Evolutionary conservation across 1,140 invertebrate genomes (phyloP).

Genomic region (Listronotus bonariensis): DNA sequence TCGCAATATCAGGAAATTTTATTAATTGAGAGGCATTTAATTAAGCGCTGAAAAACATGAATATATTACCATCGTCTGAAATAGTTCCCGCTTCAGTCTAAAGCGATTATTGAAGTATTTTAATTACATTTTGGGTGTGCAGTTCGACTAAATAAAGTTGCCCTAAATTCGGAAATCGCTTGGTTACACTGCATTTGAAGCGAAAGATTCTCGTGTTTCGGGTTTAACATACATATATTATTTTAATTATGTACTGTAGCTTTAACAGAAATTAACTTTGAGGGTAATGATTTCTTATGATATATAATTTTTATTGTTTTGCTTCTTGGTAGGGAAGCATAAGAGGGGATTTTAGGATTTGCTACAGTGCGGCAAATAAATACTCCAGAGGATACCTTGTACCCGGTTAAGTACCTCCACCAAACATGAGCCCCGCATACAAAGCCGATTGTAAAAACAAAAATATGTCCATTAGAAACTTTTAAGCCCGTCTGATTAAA

Average conservation of each 20-base stretch:
- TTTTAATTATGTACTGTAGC: constrained; percentile 7
- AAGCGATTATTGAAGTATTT: constrained; percentile 24
- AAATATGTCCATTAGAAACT: too few relatives aligned
- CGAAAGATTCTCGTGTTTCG: constrained; percentile 10
- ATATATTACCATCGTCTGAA: constrained; percentile 13
- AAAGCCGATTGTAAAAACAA: too few relatives aligned
- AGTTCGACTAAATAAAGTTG: constrained; percentile 12
- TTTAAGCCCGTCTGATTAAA: too few relatives aligned
- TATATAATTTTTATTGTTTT: not conserved
- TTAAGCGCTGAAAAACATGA: constrained; percentile 18
- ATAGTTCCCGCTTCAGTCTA: constrained; percentile 10
- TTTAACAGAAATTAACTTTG: not conserved
- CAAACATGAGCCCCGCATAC: too few relatives aligned
- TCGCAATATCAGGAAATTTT: too few relatives aligned
- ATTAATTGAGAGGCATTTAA: not conserved
- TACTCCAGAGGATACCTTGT: too few relatives aligned
- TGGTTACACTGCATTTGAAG: constrained; percentile 15
- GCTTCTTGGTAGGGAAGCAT: too few relatives aligned
- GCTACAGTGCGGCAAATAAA: too few relatives aligned
- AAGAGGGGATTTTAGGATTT: too few relatives aligned
- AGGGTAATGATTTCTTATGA: not conserved
- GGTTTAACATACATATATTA: constrained; percentile 8
- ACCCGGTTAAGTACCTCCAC: too few relatives aligned
- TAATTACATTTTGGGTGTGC: constrained; percentile 16
- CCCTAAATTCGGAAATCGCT: constrained; percentile 22